Evolutionary conservation across 2,113 vertebrate species (phyloP), one percentile per base, ranked within the genome.

Genomic region (Leucosticte australis): DNA sequence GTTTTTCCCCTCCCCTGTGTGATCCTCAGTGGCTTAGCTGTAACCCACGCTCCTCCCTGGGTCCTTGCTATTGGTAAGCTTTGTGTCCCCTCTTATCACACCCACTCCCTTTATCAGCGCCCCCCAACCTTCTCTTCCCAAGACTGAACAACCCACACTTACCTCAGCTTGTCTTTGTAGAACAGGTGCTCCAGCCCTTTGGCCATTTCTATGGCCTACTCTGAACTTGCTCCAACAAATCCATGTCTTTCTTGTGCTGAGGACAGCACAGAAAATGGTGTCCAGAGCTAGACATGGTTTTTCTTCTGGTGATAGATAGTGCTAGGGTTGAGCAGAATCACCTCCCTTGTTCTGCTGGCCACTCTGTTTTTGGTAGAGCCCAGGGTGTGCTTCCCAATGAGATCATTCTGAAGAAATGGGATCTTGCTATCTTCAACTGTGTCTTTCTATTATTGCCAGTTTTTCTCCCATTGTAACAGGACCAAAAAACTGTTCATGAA

Each of bases 111-210:
- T n/a, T n/a, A n/a, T n/a, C n/a, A n/a, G n/a, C n/a, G n/a, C n/a
- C n/a, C n/a, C n/a, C n/a, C 5, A 35, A 15, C 4, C 14, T 76
- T 47, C 39, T 62, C 30, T 68, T 53, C 24, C 15, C 1, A 0
- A 62, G 47, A 18, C 41, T 62, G 47, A 55, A 9, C 26, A 55
- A 55, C 14, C 17, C n/a, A 47, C 35, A 19, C 8, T 26, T 47
- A 9, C 15, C 28, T 60, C 60, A 68, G 39, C 5, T 8, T 53
- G 9, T 53, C 62, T 68, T 46, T 0, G 0, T 2, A 35, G 47
- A 30, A 60, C 46, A 31, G 16, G 4, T 35, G 7, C n/a, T 83
- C 17, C 30, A 60, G 30, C 7, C n/a, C 6, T 31, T 30, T 21
- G n/a, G 24, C n/a, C 4, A 27, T 53, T 62, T 35, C 53, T 68